A percentile compares a stretch with the other conserved stretches of the same genome.
Conservation (phyloP, 2,888 invertebrate species). For the Acronicta psi region DNA sequence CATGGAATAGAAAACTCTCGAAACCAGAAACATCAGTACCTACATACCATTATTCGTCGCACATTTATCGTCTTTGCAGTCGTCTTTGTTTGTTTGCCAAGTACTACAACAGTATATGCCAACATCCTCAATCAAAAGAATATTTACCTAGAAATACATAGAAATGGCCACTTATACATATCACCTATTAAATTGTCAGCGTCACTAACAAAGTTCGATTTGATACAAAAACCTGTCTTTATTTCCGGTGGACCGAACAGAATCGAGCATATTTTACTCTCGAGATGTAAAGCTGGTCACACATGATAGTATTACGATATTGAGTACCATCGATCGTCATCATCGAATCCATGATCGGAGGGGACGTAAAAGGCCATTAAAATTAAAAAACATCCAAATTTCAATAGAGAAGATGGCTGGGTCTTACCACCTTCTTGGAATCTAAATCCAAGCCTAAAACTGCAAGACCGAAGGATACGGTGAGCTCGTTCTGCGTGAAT, state of each 20-base stretch:
- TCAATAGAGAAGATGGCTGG: too few species aligned
- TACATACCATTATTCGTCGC: background rate
- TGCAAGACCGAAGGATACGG: too few species aligned
- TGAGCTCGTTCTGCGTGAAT: too few species aligned
- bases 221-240: constrained; percentile 48
- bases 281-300: constrained; percentile 6
- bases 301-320: constrained; percentile 5
- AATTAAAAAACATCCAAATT: too few species aligned
- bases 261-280: constrained; percentile 37
- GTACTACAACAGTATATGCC: background rate
- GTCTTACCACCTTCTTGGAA: too few species aligned
- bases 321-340: too few species aligned
- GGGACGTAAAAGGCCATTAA: too few species aligned
- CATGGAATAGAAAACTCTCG: background rate
- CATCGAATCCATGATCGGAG: too few species aligned
- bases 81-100: constrained; percentile 7
- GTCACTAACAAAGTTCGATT: constrained; percentile 23
- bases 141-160: constrained; percentile 30
- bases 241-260: constrained; percentile 49
- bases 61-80: constrained; percentile 19
- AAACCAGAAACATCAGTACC: constrained; percentile 5
- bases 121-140: constrained; percentile 20
- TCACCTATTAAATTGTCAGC: constrained; percentile 42
- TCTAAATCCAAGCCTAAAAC: too few species aligned
- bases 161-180: constrained; percentile 45